Percentiles rank a stretch among this genome's conserved stretches.
Conservation (phyloP, 2,113 vertebrate species). For the Thunnus maccoyii region DNA sequence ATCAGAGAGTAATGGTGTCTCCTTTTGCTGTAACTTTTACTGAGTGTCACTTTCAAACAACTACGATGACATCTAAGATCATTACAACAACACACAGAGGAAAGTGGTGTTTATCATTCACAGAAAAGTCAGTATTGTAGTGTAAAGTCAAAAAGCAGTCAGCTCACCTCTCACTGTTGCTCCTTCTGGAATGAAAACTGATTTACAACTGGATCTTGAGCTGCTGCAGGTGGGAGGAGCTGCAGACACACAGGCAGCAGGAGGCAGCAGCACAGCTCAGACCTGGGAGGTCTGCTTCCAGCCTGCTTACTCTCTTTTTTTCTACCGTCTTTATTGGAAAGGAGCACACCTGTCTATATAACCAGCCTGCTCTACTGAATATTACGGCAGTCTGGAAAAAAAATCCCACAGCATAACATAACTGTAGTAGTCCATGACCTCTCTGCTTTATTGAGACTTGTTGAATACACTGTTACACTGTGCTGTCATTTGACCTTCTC, state of each 20-base stretch:
- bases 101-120: not conserved
- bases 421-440: not conserved
- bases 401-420: not conserved
- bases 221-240: constrained; percentile 51
- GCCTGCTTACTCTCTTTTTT: not conserved
- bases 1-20: not conserved
- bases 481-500: not conserved
- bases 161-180: constrained; percentile 44
- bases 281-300: not conserved
- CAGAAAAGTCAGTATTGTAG: not conserved
- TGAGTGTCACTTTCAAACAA: not conserved
- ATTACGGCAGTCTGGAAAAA: not conserved
- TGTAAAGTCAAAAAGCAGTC: not conserved
- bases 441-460: not conserved
- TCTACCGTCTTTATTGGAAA: too few species aligned
- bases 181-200: constrained; percentile 15
- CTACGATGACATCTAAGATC: not conserved
- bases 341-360: too few species aligned
- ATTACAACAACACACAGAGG: not conserved
- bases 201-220: not conserved
- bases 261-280: not conserved
- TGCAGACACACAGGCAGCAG: constrained; percentile 9
- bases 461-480: not conserved
- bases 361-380: not conserved
- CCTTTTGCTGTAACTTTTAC: too few species aligned